Conservation (phyloP, 2,888 invertebrate species). For the Microctonus brassicae region DNA sequence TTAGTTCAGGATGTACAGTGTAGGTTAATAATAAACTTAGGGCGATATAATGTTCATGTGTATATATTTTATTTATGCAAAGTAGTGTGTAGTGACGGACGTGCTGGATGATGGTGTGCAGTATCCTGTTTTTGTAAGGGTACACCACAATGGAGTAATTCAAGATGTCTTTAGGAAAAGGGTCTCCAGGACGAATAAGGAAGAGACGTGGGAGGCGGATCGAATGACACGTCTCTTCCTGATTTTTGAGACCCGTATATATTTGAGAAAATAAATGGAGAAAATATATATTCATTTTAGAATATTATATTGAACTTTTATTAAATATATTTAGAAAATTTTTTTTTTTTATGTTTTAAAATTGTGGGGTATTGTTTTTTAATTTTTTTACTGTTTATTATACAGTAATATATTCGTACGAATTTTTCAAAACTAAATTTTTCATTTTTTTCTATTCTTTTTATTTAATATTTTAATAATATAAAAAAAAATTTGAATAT, state of each 20-base stretch:
- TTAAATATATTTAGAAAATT: neutral
- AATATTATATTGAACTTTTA: too few species aligned
- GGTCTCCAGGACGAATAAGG: neutral
- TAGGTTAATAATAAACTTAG: slow-evolving; percentile 15
- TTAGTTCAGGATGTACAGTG: neutral
- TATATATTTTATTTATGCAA: too few species aligned
- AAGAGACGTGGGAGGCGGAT: slow-evolving; percentile 22
- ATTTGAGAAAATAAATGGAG: neutral
- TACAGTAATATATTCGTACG: too few species aligned
- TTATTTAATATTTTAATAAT: too few species aligned
- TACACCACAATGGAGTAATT: slow-evolving; percentile 58
- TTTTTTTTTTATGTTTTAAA: too few species aligned
- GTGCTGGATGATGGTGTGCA: slow-evolving; percentile 33
- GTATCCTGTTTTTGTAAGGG: slow-evolving; percentile 56
- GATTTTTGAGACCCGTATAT: slow-evolving; percentile 42
- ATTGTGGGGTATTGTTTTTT: too few species aligned
- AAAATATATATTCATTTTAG: too few species aligned
- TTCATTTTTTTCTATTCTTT: too few species aligned
- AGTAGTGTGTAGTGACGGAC: neutral
- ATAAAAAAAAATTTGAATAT: too few species aligned
- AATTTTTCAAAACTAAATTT: too few species aligned
- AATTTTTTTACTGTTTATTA: too few species aligned
- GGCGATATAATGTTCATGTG: neutral
- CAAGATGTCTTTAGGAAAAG: slow-evolving; percentile 39
- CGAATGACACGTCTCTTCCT: slow-evolving; percentile 41